phyloP scores from a whole-genome alignment of 2,888 invertebrate species.

The Heliconius erato region DNA sequence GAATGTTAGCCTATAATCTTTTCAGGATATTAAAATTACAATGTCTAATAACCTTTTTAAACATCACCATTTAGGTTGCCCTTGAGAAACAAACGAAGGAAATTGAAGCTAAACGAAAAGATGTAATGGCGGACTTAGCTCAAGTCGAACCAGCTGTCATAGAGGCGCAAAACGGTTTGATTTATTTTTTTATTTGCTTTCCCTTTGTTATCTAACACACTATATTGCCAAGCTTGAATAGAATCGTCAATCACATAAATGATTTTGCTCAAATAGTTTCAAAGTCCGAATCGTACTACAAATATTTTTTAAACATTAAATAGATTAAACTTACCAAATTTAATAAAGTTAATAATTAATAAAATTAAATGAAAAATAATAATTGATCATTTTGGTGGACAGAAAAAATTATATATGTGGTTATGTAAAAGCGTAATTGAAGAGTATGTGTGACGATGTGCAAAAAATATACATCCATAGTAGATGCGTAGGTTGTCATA shows the following conservation, averaged over 20 bases:
- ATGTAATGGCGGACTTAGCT: constrained; percentile 98
- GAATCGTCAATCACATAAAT: constrained; percentile 19
- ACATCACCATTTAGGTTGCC: constrained; percentile 76
- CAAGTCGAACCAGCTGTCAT: constrained; percentile 99
- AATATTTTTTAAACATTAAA: neutral
- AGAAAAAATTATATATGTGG: constrained; percentile 9
- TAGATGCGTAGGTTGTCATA: constrained; percentile 9
- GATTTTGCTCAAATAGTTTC: neutral
- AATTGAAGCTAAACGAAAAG: constrained; percentile 96
- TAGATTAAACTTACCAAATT: neutral
- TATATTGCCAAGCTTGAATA: constrained; percentile 27
- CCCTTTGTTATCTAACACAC: constrained; percentile 32
- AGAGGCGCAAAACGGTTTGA: constrained; percentile 97
- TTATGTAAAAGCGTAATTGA: neutral
- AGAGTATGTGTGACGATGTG: constrained; percentile 21
- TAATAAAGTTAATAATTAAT: neutral
- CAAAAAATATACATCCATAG: neutral
- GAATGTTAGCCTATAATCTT: constrained; percentile 18
- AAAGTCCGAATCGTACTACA: neutral
- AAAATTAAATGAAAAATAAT: neutral
- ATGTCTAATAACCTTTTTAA: neutral
- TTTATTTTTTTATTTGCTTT: constrained; percentile 54
- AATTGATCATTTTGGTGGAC: neutral
- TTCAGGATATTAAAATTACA: constrained; percentile 26
- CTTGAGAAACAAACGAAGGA: constrained; percentile 95